phyloP scores from a whole-genome alignment of 2,888 invertebrate genomes.

The Patella caerulea region DNA sequence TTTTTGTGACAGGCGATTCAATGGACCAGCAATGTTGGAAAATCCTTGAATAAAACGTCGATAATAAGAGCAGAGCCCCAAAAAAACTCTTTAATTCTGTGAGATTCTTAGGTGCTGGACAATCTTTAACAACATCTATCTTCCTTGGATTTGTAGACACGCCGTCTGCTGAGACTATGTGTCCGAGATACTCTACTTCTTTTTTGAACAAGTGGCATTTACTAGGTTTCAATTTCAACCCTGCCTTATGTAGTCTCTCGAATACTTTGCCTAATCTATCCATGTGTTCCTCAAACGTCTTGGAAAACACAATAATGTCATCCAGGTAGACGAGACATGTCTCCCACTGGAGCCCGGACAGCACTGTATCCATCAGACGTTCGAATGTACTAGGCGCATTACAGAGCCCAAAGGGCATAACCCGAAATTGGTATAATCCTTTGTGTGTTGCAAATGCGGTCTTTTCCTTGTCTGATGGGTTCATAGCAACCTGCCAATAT shows the following conservation, averaged over 20 bases:
- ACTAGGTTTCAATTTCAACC: constrained; percentile 43
- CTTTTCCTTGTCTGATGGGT: not conserved
- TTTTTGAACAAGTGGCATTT: constrained; percentile 41
- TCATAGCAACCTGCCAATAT: not conserved
- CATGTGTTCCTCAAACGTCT: constrained; percentile 28
- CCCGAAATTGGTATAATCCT: not conserved
- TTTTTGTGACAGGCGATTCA: constrained; percentile 24
- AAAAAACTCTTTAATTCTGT: constrained; percentile 19
- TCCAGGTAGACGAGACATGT: constrained; percentile 41
- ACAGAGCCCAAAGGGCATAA: not conserved
- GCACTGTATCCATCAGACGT: constrained; percentile 13
- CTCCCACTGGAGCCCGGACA: constrained; percentile 34
- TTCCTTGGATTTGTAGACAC: constrained; percentile 29
- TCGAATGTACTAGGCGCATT: not conserved
- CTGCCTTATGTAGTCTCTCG: constrained; percentile 28
- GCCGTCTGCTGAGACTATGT: constrained; percentile 18
- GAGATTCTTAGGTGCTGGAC: not conserved
- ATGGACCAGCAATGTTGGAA: constrained; percentile 20
- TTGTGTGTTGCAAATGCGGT: not conserved
- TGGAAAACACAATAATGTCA: constrained; percentile 41
- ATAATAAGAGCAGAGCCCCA: constrained; percentile 6
- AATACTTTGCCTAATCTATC: constrained; percentile 13
- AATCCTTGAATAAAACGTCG: constrained; percentile 9
- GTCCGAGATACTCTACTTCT: constrained; percentile 28
- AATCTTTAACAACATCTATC: constrained; percentile 6